Evolutionary conservation across 1,140 invertebrate genomes (phyloP), one percentile per base, ranked within the genome.

Genomic region (Drosophila leontia): DNA sequence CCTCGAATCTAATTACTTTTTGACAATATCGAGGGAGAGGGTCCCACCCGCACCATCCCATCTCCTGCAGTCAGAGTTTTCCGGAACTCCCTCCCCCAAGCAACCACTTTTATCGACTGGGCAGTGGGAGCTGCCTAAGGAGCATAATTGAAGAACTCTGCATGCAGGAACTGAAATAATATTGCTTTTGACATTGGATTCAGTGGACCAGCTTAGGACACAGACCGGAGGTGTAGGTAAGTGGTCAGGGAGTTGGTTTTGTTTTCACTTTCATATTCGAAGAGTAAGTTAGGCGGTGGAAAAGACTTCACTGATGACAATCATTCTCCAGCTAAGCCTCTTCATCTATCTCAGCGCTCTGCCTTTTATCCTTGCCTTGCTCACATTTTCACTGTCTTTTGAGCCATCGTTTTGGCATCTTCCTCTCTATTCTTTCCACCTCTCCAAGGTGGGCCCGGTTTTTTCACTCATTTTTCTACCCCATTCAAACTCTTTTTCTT

Each of bases 1-100:
- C 85, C 75, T 91, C 60, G 81, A 90, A 90, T 90, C 86, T 90
- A 90, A 90, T 90, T 90, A 90, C 85, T 85, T 90, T 82, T 87
- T 78, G 77, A 88, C 77, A 82, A 88, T 77, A 80, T 86, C 83
- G 50, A 74, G 71, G 45, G 39, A 17, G 34, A 17, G 64, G 60
- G 50, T 42, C 19, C 63, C 39, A 29, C 62, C 39, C 39, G 34
- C 26, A 35, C 53, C 59, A 39, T 26, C 35, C 53, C 59, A 44
- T 26, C 47, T 42, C 32, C 37, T 61, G n/a, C 62, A 15, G 34
- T 29, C 26, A 29, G 26, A 29, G 26, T 29, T 29, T 29, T 29
- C 37, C 58, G 45, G 75, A 67, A 47, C 72, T 64, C 62, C 67
- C 57, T 23, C 23, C 55, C 26, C 26, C 59, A 7, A 7, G 64